phyloP scores from a whole-genome alignment of 2,113 vertebrate species.

The Hippocampus comes region DNA sequence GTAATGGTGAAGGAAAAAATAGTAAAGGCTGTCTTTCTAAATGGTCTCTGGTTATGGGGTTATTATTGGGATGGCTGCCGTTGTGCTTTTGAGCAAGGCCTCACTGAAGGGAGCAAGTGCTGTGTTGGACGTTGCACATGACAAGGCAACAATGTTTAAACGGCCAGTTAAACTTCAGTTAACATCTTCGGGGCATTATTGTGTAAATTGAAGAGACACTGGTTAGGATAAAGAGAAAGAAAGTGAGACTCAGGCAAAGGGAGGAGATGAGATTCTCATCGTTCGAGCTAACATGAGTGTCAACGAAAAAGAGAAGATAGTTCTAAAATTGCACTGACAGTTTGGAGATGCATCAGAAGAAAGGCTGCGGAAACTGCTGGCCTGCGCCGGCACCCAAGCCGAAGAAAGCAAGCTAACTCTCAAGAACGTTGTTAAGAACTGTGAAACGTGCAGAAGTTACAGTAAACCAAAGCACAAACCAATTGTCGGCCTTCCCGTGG shows the following conservation, averaged over 20 bases:
- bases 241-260: background rate
- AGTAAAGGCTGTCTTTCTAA: too few species aligned
- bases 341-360: slow-evolving; percentile 19
- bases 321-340: slow-evolving; percentile 14
- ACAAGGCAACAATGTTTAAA: background rate
- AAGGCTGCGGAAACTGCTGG: slow-evolving; percentile 1
- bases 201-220: background rate
- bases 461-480: too few species aligned
- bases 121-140: background rate
- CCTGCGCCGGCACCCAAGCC: too few species aligned
- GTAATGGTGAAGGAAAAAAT: too few species aligned
- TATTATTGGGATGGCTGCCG: too few species aligned
- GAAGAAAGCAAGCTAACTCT: too few species aligned
- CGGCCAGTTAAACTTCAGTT: background rate
- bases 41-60: too few species aligned
- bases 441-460: too few species aligned
- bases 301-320: background rate
- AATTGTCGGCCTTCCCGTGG: too few species aligned
- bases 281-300: background rate
- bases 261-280: background rate
- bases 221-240: background rate
- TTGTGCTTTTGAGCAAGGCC: background rate
- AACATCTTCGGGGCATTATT: background rate
- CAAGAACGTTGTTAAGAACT: too few species aligned
- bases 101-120: slow-evolving; percentile 3